Evolutionary conservation across 1,140 invertebrate genomes (phyloP), one percentile per base, ranked within the genome.

Genomic region (Antheraea pernyi): DNA sequence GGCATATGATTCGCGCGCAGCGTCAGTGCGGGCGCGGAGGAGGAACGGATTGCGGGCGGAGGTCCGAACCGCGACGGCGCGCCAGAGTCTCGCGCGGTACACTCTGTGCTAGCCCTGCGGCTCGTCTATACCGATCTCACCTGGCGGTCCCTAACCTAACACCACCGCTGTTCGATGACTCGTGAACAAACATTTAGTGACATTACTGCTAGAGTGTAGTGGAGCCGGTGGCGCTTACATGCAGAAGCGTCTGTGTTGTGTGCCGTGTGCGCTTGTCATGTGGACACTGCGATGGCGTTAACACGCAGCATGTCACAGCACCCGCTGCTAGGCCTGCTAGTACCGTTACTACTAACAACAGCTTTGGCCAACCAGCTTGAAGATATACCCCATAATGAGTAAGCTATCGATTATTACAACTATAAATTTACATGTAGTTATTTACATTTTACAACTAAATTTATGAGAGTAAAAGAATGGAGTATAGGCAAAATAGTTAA

Each of bases 351-450:
- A 76, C 78, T 84, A 67, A 83, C 88, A 75, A 78, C 83, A 59
- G 91, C 88, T 72, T 70, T 89, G 64, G 93, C 91, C 66, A 95
- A 97, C 90, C 96, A 97, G 85, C 96, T 96, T 79, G 96, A 97
- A 93, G 96, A 97, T 85, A 97, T 97, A 82, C 96, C 96, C 59
- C 96, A 97, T 86, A 96, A 96, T 90, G 96, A 97, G 96, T 97
- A 94, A 96, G 96, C 39, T 42, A 11, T 9, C 39, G n/a, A 61
- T 16, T 30, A 11, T 30, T 22, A 61, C 7, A 9, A 9, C 5
- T 18, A 9, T 60, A 9, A 60, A 60, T 60, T 30, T 30, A 60
- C 2, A 60, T 16, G 18, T 22, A 60, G 5, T 18, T 22, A 60
- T 19, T 19, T 60, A 19, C 59, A 60, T 19, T 10, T 10, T 19